Conservation (phyloP, 2,797 vertebrate genomes). For the Euthynnus affinis region DNA sequence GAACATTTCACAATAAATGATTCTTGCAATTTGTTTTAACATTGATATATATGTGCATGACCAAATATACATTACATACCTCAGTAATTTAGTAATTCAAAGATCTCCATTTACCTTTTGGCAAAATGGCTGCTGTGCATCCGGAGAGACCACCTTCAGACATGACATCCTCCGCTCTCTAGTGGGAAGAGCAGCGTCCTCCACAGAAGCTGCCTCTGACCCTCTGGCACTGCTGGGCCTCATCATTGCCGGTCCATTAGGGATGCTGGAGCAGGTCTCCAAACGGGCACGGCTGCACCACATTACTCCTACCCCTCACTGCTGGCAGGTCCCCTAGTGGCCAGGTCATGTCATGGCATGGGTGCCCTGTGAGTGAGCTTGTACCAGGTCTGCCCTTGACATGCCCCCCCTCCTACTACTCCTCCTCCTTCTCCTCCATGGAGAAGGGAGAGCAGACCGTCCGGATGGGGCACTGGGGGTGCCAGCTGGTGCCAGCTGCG, state of each 20-base stretch:
- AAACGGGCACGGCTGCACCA: conserved; percentile 79
- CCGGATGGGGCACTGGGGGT: conserved; percentile 87
- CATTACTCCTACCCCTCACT: conserved; percentile 84
- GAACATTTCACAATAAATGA: not conserved
- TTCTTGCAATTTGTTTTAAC: conserved; percentile 5
- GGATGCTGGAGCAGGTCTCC: conserved; percentile 84
- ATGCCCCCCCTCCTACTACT: conserved; percentile 69
- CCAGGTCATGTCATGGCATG: conserved; percentile 87
- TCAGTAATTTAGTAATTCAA: conserved; percentile 61
- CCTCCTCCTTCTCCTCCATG: conserved; percentile 70
- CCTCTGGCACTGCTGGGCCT: conserved; percentile 85
- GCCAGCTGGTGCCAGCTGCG: conserved; percentile 88
- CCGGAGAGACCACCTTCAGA: conserved; percentile 84
- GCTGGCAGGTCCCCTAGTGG: conserved; percentile 86
- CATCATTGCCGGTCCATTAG: conserved; percentile 88
- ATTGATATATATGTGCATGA: not conserved
- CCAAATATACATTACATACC: conserved; percentile 49
- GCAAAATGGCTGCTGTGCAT: conserved; percentile 72
- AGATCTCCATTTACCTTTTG: conserved; percentile 72
- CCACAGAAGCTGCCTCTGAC: conserved; percentile 86
- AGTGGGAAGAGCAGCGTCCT: conserved; percentile 78
- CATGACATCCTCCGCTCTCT: conserved; percentile 82
- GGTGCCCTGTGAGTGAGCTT: conserved; percentile 89
- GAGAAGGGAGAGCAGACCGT: conserved; percentile 82
- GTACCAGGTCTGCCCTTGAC: conserved; percentile 88